Evolutionary conservation across 2,888 invertebrate species (phyloP), one percentile per base, ranked within the genome.

Genomic region (Graphium colonna): DNA sequence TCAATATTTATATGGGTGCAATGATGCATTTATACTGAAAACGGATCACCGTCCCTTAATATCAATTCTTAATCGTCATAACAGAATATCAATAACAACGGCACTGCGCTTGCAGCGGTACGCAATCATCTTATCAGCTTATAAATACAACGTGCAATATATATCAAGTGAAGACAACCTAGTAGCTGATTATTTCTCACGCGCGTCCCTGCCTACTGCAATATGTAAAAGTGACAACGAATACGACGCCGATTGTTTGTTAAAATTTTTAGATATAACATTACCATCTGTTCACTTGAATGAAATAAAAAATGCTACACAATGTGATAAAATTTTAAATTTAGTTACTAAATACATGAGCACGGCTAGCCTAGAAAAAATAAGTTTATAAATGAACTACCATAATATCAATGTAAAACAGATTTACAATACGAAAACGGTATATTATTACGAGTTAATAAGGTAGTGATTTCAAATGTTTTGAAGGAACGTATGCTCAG

Each of bases 101-200:
- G 59, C 61, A 3, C 50, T 40, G 3, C 51, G 61, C 5, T 44
- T 60, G 15, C 58, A 58, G 33, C 31, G 61, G 10, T 61, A 61
- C 31, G 56, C 61, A 2, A 40, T 61, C n/a, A 46, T 51, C 16
- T 31, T 59, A 10, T 58, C 61, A 0, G 60, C 59, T 1, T 61
- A 61, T 40, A 61, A 61, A 44, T 61, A 59, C 40, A 51, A 18
- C 2, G 42, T 60, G 7, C 41, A 57, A 9, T 58, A 58, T 41
- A 47, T 55, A 18, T 33, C 16, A 1, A 42, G 53, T 9, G 39
- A 42, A 18, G 42, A 59, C 13, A 62, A 62, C 44, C 8, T 38
- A 8, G 42, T 55, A 1, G 61, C 61, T 0, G 61, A 61, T 50
- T 59, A 51, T 48, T 53, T 61, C 1, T 61, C 59, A 1, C 55